These are phyloP conservation scores for Drosophila ogumai DNA, from an alignment of 1,140 invertebrate genomes.

Conservation along the genomic window DNA sequence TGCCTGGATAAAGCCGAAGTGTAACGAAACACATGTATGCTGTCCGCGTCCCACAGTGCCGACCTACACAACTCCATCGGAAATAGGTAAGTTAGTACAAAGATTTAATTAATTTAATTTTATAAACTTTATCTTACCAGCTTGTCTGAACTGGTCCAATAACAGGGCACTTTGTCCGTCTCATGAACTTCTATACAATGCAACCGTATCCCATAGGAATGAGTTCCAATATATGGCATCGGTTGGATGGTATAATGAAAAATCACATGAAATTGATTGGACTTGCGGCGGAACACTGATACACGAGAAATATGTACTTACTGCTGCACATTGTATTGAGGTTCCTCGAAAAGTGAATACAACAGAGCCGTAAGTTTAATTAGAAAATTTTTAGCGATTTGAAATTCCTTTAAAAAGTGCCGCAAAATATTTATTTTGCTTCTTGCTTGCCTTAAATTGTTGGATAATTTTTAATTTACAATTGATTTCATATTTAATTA, in stretches of 20 bases:
- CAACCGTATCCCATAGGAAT: not conserved
- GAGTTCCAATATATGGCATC: not conserved
- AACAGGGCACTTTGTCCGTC: not conserved
- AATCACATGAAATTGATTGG: not conserved
- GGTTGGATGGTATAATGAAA: not conserved
- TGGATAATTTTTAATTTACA: too few species aligned
- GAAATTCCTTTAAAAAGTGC: not conserved
- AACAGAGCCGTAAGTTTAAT: not conserved
- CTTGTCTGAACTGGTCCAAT: not conserved
- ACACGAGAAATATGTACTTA: not conserved
- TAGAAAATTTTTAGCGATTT: not conserved
- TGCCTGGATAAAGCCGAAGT: too few species aligned
- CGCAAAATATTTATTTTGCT: too few species aligned
- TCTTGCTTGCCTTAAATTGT: too few species aligned
- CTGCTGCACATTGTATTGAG: not conserved
- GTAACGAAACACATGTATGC: not conserved
- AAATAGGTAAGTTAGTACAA: not conserved
- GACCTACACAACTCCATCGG: not conserved
- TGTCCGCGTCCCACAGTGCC: not conserved
- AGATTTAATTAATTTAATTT: too few species aligned
- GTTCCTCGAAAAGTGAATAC: accelerated
- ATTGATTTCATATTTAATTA: too few species aligned
- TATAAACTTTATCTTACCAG: not conserved
- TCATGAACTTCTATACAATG: not conserved
- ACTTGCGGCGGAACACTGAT: not conserved